Evolutionary conservation across 2,113 vertebrate species (phyloP), one percentile per base, ranked within the genome.

Genomic region (Chaetorhynchus papuensis): DNA sequence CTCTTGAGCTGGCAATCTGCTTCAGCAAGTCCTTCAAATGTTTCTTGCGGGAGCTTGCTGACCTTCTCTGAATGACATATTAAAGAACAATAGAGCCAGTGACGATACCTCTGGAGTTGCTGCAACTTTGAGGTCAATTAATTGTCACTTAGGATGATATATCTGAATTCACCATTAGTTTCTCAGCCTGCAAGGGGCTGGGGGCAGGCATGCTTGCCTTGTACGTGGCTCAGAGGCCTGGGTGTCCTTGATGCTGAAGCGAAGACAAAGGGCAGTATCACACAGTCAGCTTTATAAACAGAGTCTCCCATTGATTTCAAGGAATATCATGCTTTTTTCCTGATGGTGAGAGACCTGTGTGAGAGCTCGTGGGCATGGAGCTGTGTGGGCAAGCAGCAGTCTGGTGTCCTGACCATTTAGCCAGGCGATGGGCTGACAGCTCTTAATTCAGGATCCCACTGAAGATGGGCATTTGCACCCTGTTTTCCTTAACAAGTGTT

Each of bases 71-170:
- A 94, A 91, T 93, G 86, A 95, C 83, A 72, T 53, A 90, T 89
- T 94, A 89, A 93, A 95, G 91, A 94, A 90, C 88, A 89, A 54
- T 54, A 70, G 72, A 94, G 80, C 49, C 69, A 84, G 80, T 10
- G 2, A 57, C 0, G 3, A 35, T 54, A 28, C n/a, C 45, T 78
- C 41, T 89, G 54, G 72, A 92, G 79, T 33, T 71, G 64, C 69
- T 89, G 80, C 60, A 93, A 71, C 60, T 96, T 57, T 84, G 52
- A 90, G 92, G 94, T 96, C 96, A 96, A 84, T 87, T 94, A 93
- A 69, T 95, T 95, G 93, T 93, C 86, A 2, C 76, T 95, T 96
- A 68, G 68, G 61, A 71, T 94, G 95, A 92, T 94, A 22, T 41
- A 92, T 92, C 57, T 89, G 90, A 90, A 80, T 71, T 74, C 4